Evolutionary conservation across 2,113 vertebrate genomes (phyloP).

Genomic region (Pseudorasbora parva): DNA sequence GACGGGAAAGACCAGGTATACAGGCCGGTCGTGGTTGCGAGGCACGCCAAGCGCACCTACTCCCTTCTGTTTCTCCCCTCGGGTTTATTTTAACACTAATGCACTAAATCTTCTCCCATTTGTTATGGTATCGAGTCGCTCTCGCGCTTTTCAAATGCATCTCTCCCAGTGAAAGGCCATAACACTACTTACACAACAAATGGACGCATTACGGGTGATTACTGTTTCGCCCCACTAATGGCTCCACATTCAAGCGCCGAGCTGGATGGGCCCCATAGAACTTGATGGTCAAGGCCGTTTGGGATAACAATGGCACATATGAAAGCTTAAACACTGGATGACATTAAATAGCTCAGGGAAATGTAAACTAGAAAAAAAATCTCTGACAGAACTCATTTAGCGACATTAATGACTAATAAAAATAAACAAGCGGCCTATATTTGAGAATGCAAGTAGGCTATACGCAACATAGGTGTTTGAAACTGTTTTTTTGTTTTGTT

Average conservation of each 20-base stretch:
- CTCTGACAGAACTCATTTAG: conserved; percentile 61
- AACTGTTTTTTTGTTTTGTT: no score
- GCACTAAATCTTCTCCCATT: conserved; percentile 66
- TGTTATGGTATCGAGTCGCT: conserved; percentile 70
- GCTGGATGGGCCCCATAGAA: conserved; percentile 70
- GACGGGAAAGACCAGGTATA: conserved; percentile 28
- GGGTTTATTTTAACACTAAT: conserved; percentile 75
- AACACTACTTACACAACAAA: conserved; percentile 80
- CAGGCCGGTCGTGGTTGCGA: conserved; percentile 51
- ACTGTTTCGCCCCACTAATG: conserved; percentile 77
- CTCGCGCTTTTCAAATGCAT: conserved; percentile 76
- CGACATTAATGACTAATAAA: conserved; percentile 39
- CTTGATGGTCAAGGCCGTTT: conserved; percentile 71
- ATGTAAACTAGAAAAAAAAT: conserved; percentile 48
- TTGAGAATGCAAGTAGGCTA: not conserved
- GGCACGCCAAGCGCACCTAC: conserved; percentile 23
- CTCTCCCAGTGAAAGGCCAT: conserved; percentile 68
- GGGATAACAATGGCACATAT: conserved; percentile 66
- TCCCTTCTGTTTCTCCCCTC: conserved; percentile 53
- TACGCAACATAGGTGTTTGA: not conserved
- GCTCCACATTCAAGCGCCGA: conserved; percentile 72
- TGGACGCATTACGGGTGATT: conserved; percentile 77
- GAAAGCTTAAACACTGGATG: conserved; percentile 72
- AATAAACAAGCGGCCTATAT: conserved; percentile 19
- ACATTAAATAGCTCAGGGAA: conserved; percentile 71